Evolutionary conservation across 2,888 invertebrate genomes (phyloP).

Genomic region (Drosophila greeni): DNA sequence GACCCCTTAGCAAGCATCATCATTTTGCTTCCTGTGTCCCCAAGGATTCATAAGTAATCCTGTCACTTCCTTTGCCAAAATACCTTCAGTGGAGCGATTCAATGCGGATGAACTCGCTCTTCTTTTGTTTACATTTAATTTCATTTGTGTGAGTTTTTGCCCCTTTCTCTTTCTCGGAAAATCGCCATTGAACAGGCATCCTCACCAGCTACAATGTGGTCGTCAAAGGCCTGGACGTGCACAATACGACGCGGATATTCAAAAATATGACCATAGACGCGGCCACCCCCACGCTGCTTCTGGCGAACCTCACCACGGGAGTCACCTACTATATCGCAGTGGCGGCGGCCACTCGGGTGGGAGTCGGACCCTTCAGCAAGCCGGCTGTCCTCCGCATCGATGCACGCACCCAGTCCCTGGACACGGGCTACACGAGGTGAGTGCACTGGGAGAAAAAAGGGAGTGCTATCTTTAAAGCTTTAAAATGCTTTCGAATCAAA

Average conservation of each 20-base stretch:
- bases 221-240: slow-evolving; percentile 82
- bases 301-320: slow-evolving; percentile 89
- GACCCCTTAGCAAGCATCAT: no score
- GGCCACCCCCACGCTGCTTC: slow-evolving; percentile 84
- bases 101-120: slow-evolving; percentile 19
- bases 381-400: slow-evolving; percentile 83
- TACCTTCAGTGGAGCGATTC: slow-evolving; percentile 10
- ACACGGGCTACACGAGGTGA: slow-evolving; percentile 78
- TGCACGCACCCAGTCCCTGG: slow-evolving; percentile 81
- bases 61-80: slow-evolving; percentile 22
- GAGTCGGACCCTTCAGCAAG: slow-evolving; percentile 88
- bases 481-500: background rate
- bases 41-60: slow-evolving; percentile 14
- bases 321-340: slow-evolving; percentile 90
- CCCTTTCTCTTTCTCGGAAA: slow-evolving; percentile 10
- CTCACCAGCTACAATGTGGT: slow-evolving; percentile 90
- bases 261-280: slow-evolving; percentile 87
- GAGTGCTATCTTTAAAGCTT: background rate
- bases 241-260: slow-evolving; percentile 81
- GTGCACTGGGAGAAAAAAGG: slow-evolving; percentile 24
- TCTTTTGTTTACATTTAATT: slow-evolving; percentile 61
- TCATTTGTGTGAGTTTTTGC: slow-evolving; percentile 44
- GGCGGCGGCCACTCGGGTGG: slow-evolving; percentile 89
- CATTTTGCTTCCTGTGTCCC: background rate
- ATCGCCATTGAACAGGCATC: slow-evolving; percentile 76